Percentiles rank a stretch among this genome's conserved stretches.
Conservation (phyloP, 2,797 vertebrate species). For the Adelosebastes latens region DNA sequence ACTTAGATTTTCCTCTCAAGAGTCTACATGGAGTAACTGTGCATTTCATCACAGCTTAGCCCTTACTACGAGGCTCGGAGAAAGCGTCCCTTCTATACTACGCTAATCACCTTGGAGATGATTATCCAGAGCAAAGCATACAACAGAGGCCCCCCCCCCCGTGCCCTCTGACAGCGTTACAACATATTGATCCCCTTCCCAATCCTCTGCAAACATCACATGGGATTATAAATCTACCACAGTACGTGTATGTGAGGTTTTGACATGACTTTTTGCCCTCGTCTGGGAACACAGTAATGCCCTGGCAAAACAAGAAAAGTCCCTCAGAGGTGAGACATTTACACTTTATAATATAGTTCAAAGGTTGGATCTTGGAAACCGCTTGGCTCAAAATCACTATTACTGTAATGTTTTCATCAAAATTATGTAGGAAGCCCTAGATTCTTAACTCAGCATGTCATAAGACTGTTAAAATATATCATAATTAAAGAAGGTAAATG, state of each 20-base stretch:
- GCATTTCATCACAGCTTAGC: slow-evolving; percentile 48
- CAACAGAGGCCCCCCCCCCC: slow-evolving; percentile 43
- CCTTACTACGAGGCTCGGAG: slow-evolving; percentile 22
- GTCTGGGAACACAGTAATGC: slow-evolving; percentile 42
- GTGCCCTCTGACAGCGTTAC: slow-evolving; percentile 54
- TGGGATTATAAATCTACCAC: slow-evolving; percentile 58
- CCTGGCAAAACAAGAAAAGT: slow-evolving; percentile 4
- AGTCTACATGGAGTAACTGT: slow-evolving; percentile 6
- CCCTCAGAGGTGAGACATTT: slow-evolving; percentile 4
- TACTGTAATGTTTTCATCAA: not conserved
- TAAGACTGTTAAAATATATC: slow-evolving; percentile 1
- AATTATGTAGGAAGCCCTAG: slow-evolving; percentile 27
- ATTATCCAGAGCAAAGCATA: slow-evolving; percentile 78
- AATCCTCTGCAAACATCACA: slow-evolving; percentile 70
- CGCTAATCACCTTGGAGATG: slow-evolving; percentile 72
- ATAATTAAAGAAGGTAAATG: slow-evolving; percentile 23
- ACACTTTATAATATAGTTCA: not conserved
- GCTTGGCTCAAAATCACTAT: not conserved
- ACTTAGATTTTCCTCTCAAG: not conserved
- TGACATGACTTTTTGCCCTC: slow-evolving; percentile 53
- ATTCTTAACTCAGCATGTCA: slow-evolving; percentile 1
- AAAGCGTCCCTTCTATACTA: slow-evolving; percentile 47
- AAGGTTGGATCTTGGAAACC: slow-evolving; percentile 11
- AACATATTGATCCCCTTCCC: slow-evolving; percentile 59
- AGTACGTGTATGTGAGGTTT: slow-evolving; percentile 37